Evolutionary conservation across 2,113 vertebrate species (phyloP), one percentile per base, ranked within the genome.

Genomic region (Diglossa brunneiventris): DNA sequence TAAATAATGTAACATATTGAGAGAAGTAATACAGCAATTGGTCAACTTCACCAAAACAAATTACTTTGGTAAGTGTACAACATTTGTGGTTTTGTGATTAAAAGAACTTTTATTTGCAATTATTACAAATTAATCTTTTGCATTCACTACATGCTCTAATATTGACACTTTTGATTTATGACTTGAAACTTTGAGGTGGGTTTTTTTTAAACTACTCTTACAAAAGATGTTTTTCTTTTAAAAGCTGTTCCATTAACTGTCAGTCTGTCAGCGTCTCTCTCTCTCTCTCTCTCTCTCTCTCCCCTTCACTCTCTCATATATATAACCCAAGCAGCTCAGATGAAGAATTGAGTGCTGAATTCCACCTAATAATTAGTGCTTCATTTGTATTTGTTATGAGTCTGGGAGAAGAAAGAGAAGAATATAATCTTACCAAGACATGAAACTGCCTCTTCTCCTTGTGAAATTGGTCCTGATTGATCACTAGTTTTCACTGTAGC

Each of bases 91-190:
- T 77, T 68, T 61, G 61, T 49, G 33, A 84, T 91, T 79, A 80
- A 87, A 93, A 78, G 14, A 42, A 58, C 13, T 90, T 91, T 56
- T 78, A 80, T 86, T 78, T 74, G 30, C 61, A 82, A 64, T 94
- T 83, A 92, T 90, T 94, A 87, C 17, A 77, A 93, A 94, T 77
- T 49, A 50, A 89, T 87, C 37, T 88, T 92, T 28, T 75, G 17
- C 33, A 39, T 89, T 87, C 63, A 83, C 20, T 81, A 50, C 24
- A 27, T 86, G 47, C 33, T 92, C 67, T 72, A 91, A 42, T 68
- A 89, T 5, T 77, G 52, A 28, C 55, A 84, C 6, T 63, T 50
- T 46, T 80, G 52, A 92, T 89, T 78, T 84, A 92, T 61, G 64
- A 70, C 61, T 18, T 73, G 18, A 81, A 42, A 86, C 7, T 73